Evolutionary conservation across 1,140 invertebrate genomes (phyloP).

Genomic region (Sycophila sp.): DNA sequence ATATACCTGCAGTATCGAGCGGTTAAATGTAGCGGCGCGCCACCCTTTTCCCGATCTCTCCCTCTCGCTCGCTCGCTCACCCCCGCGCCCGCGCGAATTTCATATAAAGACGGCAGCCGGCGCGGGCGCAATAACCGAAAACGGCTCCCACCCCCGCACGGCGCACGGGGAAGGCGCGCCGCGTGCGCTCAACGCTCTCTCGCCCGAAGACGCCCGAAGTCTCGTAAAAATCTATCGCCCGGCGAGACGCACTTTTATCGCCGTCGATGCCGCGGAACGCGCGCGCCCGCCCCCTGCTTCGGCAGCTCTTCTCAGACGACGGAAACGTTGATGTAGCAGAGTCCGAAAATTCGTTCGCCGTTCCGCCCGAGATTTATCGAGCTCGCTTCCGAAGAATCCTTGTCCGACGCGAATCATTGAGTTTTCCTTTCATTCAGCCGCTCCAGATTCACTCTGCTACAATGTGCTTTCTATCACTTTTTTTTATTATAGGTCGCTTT

Average conservation of each 20-base stretch:
- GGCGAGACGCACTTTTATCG: no score
- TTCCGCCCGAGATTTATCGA: not conserved
- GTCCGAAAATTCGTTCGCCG: not conserved
- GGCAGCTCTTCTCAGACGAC: not conserved
- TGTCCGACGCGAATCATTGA: no score
- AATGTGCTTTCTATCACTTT: no score
- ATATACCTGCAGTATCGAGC: not conserved
- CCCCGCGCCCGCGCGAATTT: constrained; percentile 1
- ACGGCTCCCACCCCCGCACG: not conserved
- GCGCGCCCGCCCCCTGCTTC: no score
- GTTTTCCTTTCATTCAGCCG: no score
- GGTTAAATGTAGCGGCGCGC: constrained; percentile 4
- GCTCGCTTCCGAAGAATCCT: no score
- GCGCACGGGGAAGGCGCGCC: not conserved
- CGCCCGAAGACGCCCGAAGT: not conserved
- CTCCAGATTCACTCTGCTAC: no score
- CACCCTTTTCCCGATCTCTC: not conserved
- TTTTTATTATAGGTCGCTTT: no score
- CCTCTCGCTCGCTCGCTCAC: not conserved
- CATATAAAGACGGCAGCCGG: not conserved
- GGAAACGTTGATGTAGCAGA: not conserved
- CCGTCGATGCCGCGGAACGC: no score
- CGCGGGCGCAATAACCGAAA: constrained; percentile 31
- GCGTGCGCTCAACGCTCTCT: not conserved
- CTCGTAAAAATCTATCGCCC: constrained; percentile 37